A percentile compares a stretch with the other conserved stretches of the same genome.
Evolutionary conservation across 2,797 vertebrate genomes (phyloP).

Genomic region (Falco concolor): DNA sequence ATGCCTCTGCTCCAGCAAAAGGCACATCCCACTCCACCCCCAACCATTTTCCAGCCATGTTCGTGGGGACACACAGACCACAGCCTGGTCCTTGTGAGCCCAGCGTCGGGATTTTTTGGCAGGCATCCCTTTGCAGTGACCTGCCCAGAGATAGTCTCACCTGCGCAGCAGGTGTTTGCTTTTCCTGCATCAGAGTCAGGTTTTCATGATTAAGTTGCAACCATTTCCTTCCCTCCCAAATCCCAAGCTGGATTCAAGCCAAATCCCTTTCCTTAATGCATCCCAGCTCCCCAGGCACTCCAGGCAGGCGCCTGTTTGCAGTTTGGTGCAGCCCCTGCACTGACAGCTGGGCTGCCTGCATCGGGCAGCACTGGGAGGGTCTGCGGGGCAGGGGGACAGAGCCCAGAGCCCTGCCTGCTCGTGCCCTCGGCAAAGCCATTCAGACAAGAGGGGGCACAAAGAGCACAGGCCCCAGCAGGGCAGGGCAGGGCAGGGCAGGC

Average conservation of each 20-base stretch:
- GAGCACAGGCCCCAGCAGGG: background rate
- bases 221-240: background rate
- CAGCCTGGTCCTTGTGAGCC: background rate
- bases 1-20: background rate
- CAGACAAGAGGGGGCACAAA: accelerated
- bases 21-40: background rate
- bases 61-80: accelerated
- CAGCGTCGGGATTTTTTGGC: background rate
- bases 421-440: background rate
- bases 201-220: background rate
- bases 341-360: too few relatives aligned
- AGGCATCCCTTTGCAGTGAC: background rate
- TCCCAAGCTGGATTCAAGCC: background rate
- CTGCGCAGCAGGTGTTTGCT: background rate
- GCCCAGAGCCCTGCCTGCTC: background rate
- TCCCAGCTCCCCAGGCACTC: background rate
- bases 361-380: too few relatives aligned
- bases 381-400: background rate
- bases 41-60: accelerated
- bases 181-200: background rate
- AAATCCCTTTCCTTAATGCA: background rate
- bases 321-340: background rate
- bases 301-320: accelerated
- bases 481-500: background rate
- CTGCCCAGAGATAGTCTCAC: background rate